A percentile compares a stretch with the other conserved stretches of the same genome.
These are phyloP conservation scores for Xerus rutilus DNA, from an alignment of 2,797 vertebrate species.

Conservation along the genomic window DNA sequence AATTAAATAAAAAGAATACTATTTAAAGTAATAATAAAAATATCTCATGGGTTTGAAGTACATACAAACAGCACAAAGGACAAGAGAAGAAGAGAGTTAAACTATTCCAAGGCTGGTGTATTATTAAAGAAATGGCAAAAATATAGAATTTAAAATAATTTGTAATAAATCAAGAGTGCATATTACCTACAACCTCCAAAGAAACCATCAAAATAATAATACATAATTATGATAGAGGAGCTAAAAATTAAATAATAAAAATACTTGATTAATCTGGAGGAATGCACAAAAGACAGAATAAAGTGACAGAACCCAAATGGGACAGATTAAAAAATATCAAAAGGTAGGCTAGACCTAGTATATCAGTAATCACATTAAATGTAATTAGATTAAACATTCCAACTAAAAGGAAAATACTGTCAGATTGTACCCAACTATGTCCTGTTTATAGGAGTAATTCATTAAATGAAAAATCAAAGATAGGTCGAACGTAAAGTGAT, in stretches of 20 bases:
- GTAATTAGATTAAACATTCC: neutral
- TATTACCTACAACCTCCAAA: neutral
- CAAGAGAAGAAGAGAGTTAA: neutral
- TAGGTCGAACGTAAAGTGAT: slow-evolving; percentile 26
- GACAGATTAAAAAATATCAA: neutral
- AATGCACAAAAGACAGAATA: neutral
- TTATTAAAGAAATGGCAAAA: neutral
- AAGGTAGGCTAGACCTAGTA: neutral
- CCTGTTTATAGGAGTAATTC: neutral
- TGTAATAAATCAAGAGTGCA: neutral
- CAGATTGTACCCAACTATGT: neutral
- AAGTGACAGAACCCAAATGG: neutral
- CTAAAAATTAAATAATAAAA: slow-evolving; percentile 10
- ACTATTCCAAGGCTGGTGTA: neutral
- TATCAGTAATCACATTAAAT: slow-evolving; percentile 28
- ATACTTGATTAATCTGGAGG: neutral
- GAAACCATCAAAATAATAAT: neutral
- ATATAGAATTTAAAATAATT: neutral
- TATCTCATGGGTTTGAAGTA: neutral
- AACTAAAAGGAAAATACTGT: slow-evolving; percentile 7
- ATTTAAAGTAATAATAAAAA: neutral
- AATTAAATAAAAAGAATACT: neutral
- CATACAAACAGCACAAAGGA: neutral
- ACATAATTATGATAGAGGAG: neutral
- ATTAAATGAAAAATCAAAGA: slow-evolving; percentile 27